Percentiles rank a stretch among this genome's conserved stretches.
Conservation (phyloP, 1,140 invertebrate genomes). For the Drosophila nannoptera region DNA sequence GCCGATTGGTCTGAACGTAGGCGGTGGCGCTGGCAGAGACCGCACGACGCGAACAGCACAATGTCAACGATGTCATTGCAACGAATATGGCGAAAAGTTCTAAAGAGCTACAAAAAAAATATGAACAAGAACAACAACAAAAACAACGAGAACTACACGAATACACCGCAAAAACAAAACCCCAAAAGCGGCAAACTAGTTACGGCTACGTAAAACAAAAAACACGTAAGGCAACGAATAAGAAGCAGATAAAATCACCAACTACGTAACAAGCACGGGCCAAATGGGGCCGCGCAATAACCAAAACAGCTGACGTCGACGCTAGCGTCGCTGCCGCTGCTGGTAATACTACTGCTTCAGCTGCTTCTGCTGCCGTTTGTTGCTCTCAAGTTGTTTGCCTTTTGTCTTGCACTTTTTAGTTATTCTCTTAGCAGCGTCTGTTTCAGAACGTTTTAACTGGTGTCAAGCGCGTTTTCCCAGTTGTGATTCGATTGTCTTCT, state of each 20-base stretch:
- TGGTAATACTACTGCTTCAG: conserved; percentile 1
- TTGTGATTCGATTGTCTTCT: conserved; percentile 11
- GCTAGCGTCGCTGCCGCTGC: conserved; percentile 35
- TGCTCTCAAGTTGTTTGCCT: conserved; percentile 33
- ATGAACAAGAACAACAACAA: conserved; percentile 31
- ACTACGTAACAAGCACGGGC: conserved; percentile 39
- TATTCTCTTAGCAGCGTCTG: conserved; percentile 57
- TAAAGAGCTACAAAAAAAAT: conserved; percentile 9
- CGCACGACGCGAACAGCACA: conserved; percentile 45
- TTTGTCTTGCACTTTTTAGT: conserved; percentile 70
- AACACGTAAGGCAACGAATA: conserved; percentile 27
- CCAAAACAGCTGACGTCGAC: conserved; percentile 58
- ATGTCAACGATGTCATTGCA: conserved; percentile 64
- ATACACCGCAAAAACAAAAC: conserved; percentile 37
- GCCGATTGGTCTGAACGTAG: conserved; percentile 49
- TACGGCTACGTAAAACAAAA: conserved; percentile 41
- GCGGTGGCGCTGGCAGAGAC: conserved; percentile 48
- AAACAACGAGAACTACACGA: conserved; percentile 3
- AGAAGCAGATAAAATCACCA: conserved; percentile 25
- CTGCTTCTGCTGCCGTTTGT: conserved; percentile 14
- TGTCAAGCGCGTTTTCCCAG: conserved; percentile 12
- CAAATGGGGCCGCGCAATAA: conserved; percentile 4
- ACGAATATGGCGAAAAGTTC: conserved; percentile 53
- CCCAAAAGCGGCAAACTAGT: conserved; percentile 59
- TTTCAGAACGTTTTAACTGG: conserved; percentile 56